phyloP scores from a whole-genome alignment of 2,888 invertebrate species.

The Heteromurus nitidus region DNA sequence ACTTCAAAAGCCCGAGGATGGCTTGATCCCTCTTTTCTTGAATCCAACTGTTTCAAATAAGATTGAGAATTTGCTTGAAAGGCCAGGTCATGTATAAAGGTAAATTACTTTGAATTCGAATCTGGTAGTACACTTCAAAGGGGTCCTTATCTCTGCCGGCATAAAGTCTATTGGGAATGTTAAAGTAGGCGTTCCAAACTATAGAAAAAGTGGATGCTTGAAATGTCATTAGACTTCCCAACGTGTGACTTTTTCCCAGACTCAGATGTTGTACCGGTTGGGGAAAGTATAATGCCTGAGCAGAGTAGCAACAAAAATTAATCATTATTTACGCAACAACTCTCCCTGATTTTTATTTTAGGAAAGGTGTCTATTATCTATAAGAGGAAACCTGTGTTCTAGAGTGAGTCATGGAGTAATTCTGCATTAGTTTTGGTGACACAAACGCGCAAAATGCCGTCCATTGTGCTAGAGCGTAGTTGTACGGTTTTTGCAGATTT shows the following conservation, averaged over 20 bases:
- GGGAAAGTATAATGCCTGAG: conserved; percentile 22
- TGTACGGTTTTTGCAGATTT: neutral
- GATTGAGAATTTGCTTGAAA: neutral
- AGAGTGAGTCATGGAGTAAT: conserved; percentile 35
- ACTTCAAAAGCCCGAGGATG: conserved; percentile 45
- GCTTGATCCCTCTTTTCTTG: conserved; percentile 14
- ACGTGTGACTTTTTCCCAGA: conserved; percentile 18
- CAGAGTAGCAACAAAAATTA: neutral
- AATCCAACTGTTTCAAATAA: conserved; percentile 54
- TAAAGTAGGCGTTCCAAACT: conserved; percentile 47
- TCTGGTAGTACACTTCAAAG: conserved; percentile 17
- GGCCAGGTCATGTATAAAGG: neutral
- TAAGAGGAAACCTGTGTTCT: conserved; percentile 31
- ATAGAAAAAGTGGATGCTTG: conserved; percentile 59
- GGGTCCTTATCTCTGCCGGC: conserved; percentile 39
- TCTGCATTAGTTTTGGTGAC: conserved; percentile 46
- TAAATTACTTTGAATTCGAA: neutral
- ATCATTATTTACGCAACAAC: neutral
- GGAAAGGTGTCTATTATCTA: neutral
- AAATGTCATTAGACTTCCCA: conserved; percentile 54
- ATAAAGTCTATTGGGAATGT: conserved; percentile 18
- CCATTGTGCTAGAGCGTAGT: conserved; percentile 38
- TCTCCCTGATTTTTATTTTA: neutral
- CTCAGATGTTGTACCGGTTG: conserved; percentile 61
- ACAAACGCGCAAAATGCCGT: conserved; percentile 54